These are phyloP conservation scores for Ochotona princeps DNA, from an alignment of 2,113 vertebrate species.

Conservation along the genomic window DNA sequence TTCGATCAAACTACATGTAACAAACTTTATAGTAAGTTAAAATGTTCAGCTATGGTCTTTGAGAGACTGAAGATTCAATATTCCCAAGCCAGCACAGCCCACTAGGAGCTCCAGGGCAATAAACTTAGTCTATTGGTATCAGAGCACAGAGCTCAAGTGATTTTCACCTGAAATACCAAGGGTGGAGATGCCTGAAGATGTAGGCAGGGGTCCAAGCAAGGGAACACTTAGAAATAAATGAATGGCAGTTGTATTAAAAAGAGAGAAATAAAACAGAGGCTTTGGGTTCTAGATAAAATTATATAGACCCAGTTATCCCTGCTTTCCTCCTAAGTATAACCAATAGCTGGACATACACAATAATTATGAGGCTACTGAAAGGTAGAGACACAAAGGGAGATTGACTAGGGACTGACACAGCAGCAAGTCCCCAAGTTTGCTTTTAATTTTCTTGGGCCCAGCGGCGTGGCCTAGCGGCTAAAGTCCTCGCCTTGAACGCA, in stretches of 20 bases:
- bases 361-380: not conserved
- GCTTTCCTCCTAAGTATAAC: not conserved
- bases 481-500: too few relatives aligned
- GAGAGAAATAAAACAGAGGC: not conserved
- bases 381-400: not conserved
- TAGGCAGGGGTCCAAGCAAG: not conserved
- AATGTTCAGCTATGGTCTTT: conserved; percentile 91
- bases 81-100: conserved; percentile 86
- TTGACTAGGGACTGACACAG: not conserved
- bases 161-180: conserved; percentile 94
- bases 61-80: conserved; percentile 92
- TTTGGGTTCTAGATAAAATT: not conserved
- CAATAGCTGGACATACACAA: not conserved
- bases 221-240: not conserved
- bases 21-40: conserved; percentile 93
- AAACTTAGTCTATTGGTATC: conserved; percentile 93
- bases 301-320: not conserved
- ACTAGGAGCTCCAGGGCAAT: conserved; percentile 86
- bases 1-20: conserved; percentile 94
- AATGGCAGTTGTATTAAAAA: too few relatives aligned
- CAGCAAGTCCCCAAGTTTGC: not conserved
- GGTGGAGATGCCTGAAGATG: conserved; percentile 84
- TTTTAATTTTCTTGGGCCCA: too few relatives aligned
- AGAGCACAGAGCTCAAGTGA: conserved; percentile 93
- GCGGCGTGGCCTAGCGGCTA: too few relatives aligned